Conservation (phyloP, 1,140 invertebrate species). For the Drosophila rhopaloa region DNA sequence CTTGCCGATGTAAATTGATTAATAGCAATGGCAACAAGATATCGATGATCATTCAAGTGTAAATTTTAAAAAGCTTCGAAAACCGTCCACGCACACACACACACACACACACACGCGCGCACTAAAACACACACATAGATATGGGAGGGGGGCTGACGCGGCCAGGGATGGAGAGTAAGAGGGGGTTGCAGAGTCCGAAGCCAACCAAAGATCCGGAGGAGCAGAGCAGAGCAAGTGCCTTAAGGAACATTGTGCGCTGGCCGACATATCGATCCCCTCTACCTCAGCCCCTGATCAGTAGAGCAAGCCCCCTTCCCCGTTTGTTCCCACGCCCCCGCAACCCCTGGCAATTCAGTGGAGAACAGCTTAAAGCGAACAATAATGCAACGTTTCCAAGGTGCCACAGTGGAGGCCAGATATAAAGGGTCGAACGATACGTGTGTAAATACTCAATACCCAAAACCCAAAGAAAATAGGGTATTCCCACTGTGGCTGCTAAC, state of each 20-base stretch:
- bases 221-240: conserved; percentile 67
- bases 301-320: background rate
- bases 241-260: conserved; percentile 56
- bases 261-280: conserved; percentile 10
- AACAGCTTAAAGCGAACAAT: conserved; percentile 19
- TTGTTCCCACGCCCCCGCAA: background rate
- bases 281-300: background rate
- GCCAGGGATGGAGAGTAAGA: background rate
- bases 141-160: no score
- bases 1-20: conserved; percentile 25
- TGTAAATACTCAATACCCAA: conserved; percentile 27
- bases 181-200: background rate
- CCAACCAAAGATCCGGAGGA: conserved; percentile 34
- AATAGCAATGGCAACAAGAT: conserved; percentile 30
- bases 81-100: conserved; percentile 79
- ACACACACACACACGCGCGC: conserved; percentile 27
- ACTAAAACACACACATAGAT: background rate
- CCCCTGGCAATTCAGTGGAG: conserved; percentile 35
- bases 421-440: conserved; percentile 4
- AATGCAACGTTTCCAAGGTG: conserved; percentile 17
- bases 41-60: conserved; percentile 60
- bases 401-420: conserved; percentile 16
- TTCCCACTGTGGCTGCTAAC: conserved; percentile 14
- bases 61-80: conserved; percentile 75
- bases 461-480: background rate